Percentiles rank a stretch among this genome's conserved stretches.
Evolutionary conservation across 2,888 invertebrate genomes (phyloP).

Genomic region (Subacronicta megacephala): DNA sequence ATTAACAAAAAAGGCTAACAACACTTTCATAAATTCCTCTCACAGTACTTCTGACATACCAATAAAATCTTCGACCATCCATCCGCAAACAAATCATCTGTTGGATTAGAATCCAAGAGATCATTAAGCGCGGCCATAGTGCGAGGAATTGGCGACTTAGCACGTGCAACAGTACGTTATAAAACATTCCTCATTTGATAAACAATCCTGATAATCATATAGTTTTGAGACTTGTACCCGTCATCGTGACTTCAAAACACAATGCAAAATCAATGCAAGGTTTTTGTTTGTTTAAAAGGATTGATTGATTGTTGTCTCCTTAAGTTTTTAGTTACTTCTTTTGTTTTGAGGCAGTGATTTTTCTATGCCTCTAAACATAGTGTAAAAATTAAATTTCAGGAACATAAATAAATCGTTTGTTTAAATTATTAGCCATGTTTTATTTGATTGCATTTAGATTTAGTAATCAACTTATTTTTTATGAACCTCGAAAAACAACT

Average conservation of each 20-base stretch:
- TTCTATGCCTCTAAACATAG: slow-evolving; percentile 61
- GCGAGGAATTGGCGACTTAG: too few relatives aligned
- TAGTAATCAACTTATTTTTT: too few relatives aligned
- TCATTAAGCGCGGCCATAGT: too few relatives aligned
- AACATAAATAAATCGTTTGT: slow-evolving; percentile 80
- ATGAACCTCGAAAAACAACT: too few relatives aligned
- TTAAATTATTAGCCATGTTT: slow-evolving; percentile 67
- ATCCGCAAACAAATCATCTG: too few relatives aligned
- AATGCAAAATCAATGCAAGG: slow-evolving; percentile 60
- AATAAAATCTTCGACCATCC: too few relatives aligned
- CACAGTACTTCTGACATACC: too few relatives aligned
- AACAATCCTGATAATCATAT: slow-evolving; percentile 1
- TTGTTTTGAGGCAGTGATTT: slow-evolving; percentile 21
- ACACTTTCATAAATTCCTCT: too few relatives aligned
- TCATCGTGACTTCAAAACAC: slow-evolving; percentile 22
- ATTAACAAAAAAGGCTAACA: too few relatives aligned
- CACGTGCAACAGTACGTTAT: too few relatives aligned
- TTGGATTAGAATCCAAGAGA: too few relatives aligned
- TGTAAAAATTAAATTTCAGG: slow-evolving; percentile 69
- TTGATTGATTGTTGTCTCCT: slow-evolving; percentile 46
- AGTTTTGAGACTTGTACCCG: slow-evolving; percentile 10
- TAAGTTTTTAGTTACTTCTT: slow-evolving; percentile 20
- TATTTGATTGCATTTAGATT: slow-evolving; percentile 27
- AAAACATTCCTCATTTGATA: too few relatives aligned
- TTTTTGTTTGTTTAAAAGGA: slow-evolving; percentile 47